Evolutionary conservation across 2,797 vertebrate genomes (phyloP).

Genomic region (Trichosurus vulpecula): DNA sequence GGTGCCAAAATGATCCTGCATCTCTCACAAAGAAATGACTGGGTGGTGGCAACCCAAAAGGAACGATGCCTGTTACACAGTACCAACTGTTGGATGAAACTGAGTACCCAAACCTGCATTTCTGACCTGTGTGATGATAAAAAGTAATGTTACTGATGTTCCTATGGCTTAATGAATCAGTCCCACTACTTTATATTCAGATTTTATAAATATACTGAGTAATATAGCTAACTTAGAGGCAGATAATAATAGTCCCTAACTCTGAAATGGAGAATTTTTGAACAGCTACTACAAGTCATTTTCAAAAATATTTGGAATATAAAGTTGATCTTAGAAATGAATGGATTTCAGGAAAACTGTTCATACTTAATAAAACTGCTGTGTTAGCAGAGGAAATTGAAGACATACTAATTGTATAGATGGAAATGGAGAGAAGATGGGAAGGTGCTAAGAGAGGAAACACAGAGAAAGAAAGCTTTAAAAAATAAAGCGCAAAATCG

Average conservation of each 20-base stretch:
- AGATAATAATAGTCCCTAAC: conserved; percentile 46
- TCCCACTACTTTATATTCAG: conserved; percentile 47
- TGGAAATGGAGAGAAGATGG: conserved; percentile 44
- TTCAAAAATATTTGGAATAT: conserved; percentile 71
- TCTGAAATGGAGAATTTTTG: conserved; percentile 52
- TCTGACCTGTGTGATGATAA: conserved; percentile 26
- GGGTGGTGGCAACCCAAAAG: conserved; percentile 54
- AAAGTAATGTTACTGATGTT: conserved; percentile 33
- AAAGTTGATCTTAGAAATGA: conserved; percentile 61
- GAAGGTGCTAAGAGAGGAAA: conserved; percentile 54
- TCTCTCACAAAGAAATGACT: conserved; percentile 12
- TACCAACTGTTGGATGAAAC: not conserved
- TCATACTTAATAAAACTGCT: conserved; percentile 46
- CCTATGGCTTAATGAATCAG: conserved; percentile 41
- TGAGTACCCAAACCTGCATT: conserved; percentile 37
- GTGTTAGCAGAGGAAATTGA: conserved; percentile 52
- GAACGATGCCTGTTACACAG: conserved; percentile 35
- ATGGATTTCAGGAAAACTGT: conserved; percentile 64
- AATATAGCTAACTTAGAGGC: conserved; percentile 55
- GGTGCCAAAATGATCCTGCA: conserved; percentile 55
- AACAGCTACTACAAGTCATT: conserved; percentile 54
- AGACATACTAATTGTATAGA: conserved; percentile 47
- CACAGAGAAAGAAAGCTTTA: conserved; percentile 45
- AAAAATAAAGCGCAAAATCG: conserved; percentile 37
- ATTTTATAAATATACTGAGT: conserved; percentile 55